A percentile compares a stretch with the other conserved stretches of the same genome.
phyloP scores from a whole-genome alignment of 2,113 vertebrate genomes.

The Struthio camelus region DNA sequence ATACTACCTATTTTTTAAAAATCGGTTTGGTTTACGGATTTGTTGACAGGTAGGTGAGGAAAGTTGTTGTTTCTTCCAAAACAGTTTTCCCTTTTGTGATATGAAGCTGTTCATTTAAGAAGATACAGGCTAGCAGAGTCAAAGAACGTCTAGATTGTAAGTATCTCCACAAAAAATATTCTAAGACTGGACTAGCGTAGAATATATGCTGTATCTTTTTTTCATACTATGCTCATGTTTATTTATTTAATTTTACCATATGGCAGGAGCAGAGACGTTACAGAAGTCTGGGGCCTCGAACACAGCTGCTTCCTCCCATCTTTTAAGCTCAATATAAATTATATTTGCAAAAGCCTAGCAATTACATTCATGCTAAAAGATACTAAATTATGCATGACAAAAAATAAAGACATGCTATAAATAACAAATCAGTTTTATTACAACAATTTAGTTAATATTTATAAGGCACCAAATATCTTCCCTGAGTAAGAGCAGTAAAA shows the following conservation, averaged over 20 bases:
- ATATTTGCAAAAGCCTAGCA: conserved; percentile 59
- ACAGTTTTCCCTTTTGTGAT: not conserved
- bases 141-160: not conserved
- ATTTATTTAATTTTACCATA: conserved; percentile 23
- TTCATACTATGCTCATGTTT: not conserved
- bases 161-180: not conserved
- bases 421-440: conserved; percentile 9
- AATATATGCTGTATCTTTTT: not conserved
- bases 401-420: conserved; percentile 26
- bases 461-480: not conserved
- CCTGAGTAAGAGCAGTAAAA: not conserved
- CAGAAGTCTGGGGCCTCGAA: not conserved
- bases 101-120: not conserved
- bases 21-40: not conserved
- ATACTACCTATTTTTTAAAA: not conserved
- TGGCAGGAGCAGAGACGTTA: not conserved
- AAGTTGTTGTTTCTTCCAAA: not conserved
- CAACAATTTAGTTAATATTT: conserved; percentile 28
- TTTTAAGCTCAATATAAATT: conserved; percentile 61
- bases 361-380: conserved; percentile 31
- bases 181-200: not conserved
- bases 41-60: not conserved
- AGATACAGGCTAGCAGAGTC: not conserved
- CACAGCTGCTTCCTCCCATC: conserved; percentile 42
- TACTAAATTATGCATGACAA: conserved; percentile 60